Percentiles rank a stretch among this genome's conserved stretches.
These are phyloP conservation scores for Mythimna vitellina DNA, from an alignment of 2,888 invertebrate species.

Conservation along the genomic window DNA sequence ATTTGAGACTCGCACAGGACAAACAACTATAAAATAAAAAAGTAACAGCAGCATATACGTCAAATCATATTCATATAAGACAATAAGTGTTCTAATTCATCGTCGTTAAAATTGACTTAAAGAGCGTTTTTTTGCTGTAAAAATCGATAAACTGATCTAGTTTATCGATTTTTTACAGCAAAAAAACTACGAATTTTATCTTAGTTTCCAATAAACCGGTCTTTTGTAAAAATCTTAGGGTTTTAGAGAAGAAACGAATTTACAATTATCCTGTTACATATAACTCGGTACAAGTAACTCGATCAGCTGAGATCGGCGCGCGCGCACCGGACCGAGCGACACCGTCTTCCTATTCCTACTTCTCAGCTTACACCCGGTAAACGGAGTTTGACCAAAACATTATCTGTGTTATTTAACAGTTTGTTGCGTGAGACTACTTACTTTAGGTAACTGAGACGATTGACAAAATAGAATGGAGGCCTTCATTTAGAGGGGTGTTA, in stretches of 20 bases:
- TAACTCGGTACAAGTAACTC: conserved; percentile 72
- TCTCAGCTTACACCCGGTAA: conserved; percentile 85
- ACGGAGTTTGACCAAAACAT: conserved; percentile 81
- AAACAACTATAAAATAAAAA: no score
- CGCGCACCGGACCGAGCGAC: conserved; percentile 80
- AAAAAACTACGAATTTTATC: background rate
- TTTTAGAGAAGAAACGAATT: background rate
- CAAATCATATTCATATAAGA: no score
- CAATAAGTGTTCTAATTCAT: background rate
- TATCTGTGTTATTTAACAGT: conserved; percentile 78
- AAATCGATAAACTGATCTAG: background rate
- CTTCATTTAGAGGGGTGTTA: background rate
- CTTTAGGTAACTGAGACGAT: conserved; percentile 9
- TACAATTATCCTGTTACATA: conserved; percentile 10
- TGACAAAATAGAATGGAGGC: conserved; percentile 1
- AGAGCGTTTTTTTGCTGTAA: no score
- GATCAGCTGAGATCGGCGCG: conserved; percentile 86
- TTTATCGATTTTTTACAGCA: no score
- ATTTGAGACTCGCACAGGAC: no score
- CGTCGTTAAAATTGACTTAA: background rate
- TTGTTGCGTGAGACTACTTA: conserved; percentile 67
- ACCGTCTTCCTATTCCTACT: conserved; percentile 87
- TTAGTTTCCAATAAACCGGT: background rate
- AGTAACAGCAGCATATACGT: no score
- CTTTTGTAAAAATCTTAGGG: background rate